A percentile compares a stretch with the other conserved stretches of the same genome.
These are phyloP conservation scores for Propithecus coquereli DNA, from an alignment of 2,113 vertebrate species.

Conservation along the genomic window DNA sequence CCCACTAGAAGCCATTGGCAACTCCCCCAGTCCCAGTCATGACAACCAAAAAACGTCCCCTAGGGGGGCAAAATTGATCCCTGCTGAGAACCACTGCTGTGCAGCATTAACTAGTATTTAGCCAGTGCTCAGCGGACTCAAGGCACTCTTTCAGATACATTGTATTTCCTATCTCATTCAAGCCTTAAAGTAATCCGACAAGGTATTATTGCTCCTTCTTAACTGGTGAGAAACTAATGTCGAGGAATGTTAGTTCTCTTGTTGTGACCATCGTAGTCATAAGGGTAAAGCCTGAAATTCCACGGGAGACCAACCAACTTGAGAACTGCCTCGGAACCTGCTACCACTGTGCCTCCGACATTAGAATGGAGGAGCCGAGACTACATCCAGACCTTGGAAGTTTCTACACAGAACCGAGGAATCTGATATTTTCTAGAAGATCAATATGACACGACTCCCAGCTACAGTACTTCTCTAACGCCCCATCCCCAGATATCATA, in stretches of 20 bases:
- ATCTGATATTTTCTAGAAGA: not conserved
- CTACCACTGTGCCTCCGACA: not conserved
- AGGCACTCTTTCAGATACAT: not conserved
- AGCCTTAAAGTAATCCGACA: not conserved
- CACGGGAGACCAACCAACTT: not conserved
- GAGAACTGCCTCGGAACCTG: rapidly evolving
- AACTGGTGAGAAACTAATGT: not conserved
- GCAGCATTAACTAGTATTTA: not conserved
- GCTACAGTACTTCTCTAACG: not conserved
- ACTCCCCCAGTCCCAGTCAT: not conserved
- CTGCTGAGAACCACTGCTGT: not conserved
- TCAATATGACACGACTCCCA: not conserved
- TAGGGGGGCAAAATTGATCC: not conserved
- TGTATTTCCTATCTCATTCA: not conserved
- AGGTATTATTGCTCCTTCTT: not conserved
- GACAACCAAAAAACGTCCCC: not conserved
- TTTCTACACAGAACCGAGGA: not conserved
- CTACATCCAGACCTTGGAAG: not conserved
- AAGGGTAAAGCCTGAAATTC: not conserved
- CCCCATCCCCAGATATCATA: not conserved
- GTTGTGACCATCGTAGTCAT: not conserved
- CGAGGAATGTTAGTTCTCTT: not conserved
- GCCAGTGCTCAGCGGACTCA: not conserved
- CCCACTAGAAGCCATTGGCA: not conserved
- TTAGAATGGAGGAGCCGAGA: rapidly evolving